A percentile compares a stretch with the other conserved stretches of the same genome.
phyloP scores from a whole-genome alignment of 1,140 invertebrate genomes.

The Elysia chlorotica region DNA sequence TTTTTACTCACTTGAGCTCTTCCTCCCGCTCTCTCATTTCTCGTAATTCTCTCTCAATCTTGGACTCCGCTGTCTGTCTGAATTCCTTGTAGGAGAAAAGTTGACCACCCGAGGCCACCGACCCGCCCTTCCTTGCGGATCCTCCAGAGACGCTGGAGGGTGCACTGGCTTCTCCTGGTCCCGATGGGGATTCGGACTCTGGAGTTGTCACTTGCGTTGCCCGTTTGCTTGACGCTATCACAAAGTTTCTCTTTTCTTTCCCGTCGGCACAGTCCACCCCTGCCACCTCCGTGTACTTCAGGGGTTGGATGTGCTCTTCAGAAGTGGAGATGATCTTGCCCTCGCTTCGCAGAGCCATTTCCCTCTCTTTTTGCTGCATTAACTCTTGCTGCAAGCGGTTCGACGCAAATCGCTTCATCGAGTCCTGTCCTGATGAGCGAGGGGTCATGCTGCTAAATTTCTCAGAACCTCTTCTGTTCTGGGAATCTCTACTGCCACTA shows the following conservation, averaged over 20 bases:
- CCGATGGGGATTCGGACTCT: background rate
- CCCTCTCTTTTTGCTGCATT: slow-evolving; percentile 41
- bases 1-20: slow-evolving; percentile 47
- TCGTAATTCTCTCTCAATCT: slow-evolving; percentile 53
- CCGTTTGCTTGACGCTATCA: slow-evolving; percentile 31
- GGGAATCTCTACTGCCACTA: too few relatives aligned
- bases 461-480: too few relatives aligned
- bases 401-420: slow-evolving; percentile 43
- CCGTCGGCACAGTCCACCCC: slow-evolving; percentile 32
- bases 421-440: slow-evolving; percentile 1
- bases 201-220: slow-evolving; percentile 8
- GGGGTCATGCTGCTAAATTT: too few relatives aligned
- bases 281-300: slow-evolving; percentile 44
- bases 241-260: slow-evolving; percentile 50
- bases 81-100: slow-evolving; percentile 55
- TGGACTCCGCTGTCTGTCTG: slow-evolving; percentile 52
- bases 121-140: slow-evolving; percentile 13
- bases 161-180: background rate
- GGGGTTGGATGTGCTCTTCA: slow-evolving; percentile 48
- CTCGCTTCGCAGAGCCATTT: slow-evolving; percentile 41
- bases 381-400: slow-evolving; percentile 51
- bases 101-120: slow-evolving; percentile 31
- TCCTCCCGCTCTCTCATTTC: slow-evolving; percentile 57
- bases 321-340: slow-evolving; percentile 53
- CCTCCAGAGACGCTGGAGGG: background rate